Base-by-base conservation (phyloP, 1,140 invertebrate genomes). In the Argopecten irradians region DNA sequence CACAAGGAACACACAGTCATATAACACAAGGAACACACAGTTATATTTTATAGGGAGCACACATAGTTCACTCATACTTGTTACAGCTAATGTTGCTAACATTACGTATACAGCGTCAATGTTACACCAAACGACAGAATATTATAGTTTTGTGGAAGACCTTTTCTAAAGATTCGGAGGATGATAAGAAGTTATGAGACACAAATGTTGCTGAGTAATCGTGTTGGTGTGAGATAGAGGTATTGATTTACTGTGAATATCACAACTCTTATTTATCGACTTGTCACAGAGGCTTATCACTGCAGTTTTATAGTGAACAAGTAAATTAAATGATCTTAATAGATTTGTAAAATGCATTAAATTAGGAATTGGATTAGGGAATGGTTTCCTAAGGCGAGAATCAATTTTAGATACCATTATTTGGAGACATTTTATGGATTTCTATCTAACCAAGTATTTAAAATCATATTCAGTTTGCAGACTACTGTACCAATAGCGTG, bases 301-400 rank as follows among this genome's bases (percentile, higher is more conserved):
- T 5, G 8, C n/a, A 28, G 8, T 28, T 71, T 71, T 71, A 8
- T 71, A 1, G 55, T 28, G 55, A 71, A 71, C n/a, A 71, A n/a
- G 16, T 71, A 71, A 71, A 71, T 71, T 22, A 71, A 71, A 71
- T 71, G 22, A 71, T 71, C 28, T 71, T 71, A 28, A 71, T 71
- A 71, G 22, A 71, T 71, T 71, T 71, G 55, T 71, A 71, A 71
- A 71, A 71, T 71, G 28, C 55, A 71, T 71, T 71, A 71, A 71
- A n/a, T n/a, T 7, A 5, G n/a, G 16, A 71, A n/a, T 71, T 28
- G 28, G 22, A 71, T 71, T 28, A n/a, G 28, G n/a, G 55, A 71
- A 71, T n/a, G 5, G 28, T 71, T 71, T 71, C 55, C 16, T 8
- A 71, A 28, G 19, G 55, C 43, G 28, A 71, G 13, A 71, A 71